Conservation (phyloP, 2,113 vertebrate genomes). For the Ceuthmochares aereus region DNA sequence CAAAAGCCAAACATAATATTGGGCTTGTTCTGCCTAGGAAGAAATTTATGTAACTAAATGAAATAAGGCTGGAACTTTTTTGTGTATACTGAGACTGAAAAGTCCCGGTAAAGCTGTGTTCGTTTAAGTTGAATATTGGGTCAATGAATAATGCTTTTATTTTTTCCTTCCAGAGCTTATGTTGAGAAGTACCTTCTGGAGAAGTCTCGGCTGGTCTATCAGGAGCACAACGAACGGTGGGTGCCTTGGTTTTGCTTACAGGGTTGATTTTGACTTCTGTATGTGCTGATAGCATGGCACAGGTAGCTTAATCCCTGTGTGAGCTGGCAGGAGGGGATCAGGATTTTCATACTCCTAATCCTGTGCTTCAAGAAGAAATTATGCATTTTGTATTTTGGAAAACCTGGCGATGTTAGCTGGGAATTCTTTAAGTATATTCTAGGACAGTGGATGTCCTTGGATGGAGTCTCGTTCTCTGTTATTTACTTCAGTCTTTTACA, state of each 20-base stretch:
- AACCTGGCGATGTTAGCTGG: fast-evolving
- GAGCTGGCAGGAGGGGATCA: neutral
- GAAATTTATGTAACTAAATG: slow-evolving; percentile 57
- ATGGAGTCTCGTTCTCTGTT: neutral
- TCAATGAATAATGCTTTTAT: neutral
- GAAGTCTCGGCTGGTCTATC: slow-evolving; percentile 96
- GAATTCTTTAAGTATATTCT: neutral
- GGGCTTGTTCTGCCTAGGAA: slow-evolving; percentile 54
- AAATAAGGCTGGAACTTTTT: slow-evolving; percentile 38
- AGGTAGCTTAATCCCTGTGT: neutral
- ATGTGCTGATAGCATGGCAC: fast-evolving
- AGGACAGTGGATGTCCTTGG: neutral
- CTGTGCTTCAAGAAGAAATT: neutral
- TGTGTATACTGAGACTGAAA: neutral
- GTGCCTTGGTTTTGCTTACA: neutral
- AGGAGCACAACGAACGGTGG: slow-evolving; percentile 97
- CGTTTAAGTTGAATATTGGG: neutral
- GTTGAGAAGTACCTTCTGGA: slow-evolving; percentile 98
- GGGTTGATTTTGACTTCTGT: neutral
- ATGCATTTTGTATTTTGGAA: neutral
- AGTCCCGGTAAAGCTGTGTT: neutral
- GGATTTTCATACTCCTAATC: neutral
- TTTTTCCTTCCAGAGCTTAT: slow-evolving; percentile 86
- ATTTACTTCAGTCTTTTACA: neutral
- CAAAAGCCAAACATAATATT: slow-evolving; percentile 68